A percentile compares a stretch with the other conserved stretches of the same genome.
Evolutionary conservation across 2,113 vertebrate genomes (phyloP).

Genomic region (Suricata suricatta): DNA sequence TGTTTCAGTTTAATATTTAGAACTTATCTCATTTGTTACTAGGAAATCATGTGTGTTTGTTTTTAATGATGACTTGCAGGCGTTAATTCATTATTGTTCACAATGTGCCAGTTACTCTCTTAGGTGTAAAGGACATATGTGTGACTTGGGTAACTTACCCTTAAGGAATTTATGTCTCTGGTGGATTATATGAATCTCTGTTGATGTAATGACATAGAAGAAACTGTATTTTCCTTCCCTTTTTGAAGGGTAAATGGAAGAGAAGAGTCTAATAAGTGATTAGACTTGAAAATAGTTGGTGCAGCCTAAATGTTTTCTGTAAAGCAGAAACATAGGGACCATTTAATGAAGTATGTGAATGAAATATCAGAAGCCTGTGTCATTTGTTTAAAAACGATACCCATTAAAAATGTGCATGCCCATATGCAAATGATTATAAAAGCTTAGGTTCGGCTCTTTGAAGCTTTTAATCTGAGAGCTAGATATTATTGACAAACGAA

Average conservation of each 20-base stretch:
- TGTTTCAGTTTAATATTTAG: slow-evolving; percentile 42
- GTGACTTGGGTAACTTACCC: background rate
- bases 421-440: background rate
- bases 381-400: background rate
- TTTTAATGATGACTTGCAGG: background rate
- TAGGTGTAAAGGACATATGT: background rate
- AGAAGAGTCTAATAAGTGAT: background rate
- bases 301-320: background rate
- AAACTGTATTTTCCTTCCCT: background rate
- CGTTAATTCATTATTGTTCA: background rate
- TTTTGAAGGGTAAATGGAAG: background rate
- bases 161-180: background rate
- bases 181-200: background rate
- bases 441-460: background rate
- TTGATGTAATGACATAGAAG: background rate
- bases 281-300: background rate
- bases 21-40: slow-evolving; percentile 8
- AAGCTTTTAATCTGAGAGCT: slow-evolving; percentile 3
- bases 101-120: background rate
- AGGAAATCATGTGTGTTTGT: background rate
- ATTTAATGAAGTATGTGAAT: slow-evolving; percentile 7
- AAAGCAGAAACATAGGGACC: background rate
- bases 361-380: background rate
- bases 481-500: background rate
- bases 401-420: background rate